Base-by-base conservation (phyloP, 2,797 vertebrate genomes). In the Sebastiscus albofasciatus region DNA sequence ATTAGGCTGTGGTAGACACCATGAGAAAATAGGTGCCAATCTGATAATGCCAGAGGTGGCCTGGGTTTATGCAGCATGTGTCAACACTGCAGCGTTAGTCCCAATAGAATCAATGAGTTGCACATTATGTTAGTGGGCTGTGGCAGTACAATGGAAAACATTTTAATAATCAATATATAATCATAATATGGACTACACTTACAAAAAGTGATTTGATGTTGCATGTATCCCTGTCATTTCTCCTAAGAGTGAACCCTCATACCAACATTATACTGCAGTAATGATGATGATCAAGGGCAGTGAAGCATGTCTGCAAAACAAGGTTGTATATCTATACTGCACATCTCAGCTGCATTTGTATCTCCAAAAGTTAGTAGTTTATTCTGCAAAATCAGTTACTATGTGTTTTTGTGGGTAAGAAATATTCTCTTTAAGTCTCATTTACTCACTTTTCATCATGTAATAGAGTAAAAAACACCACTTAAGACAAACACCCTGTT, bases 21-120 rank as follows among this genome's bases (percentile, higher is more conserved):
- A 16, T 18, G 6, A 36, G 0, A 54, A 66, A 49, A 5, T 10
- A 69, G 61, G 62, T 67, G 75, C 31, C 69, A 85, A 61, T 33
- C 16, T 64, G 54, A 76, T 29, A 79, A 88, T 80, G 70, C 82
- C 79, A 88, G 22, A 84, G 81, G 76, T 77, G 14, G 7, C n/a
- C 27, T 11, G 8, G 26, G 16, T 27, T 59, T 70, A 67, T 69
- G 62, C 12, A 59, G 14, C 39, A 59, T 10, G 49, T 18, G 31
- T 71, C 29, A 67, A 59, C 60, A 52, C 8, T 1, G 1, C 20
- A 34, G 14, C 6, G 14, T 72, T 18, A 46, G 1, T 46, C 42
- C 16, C 16, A 46, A 8, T 46, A 18, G 42, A 46, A 46, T 46
- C 42, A 46, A 46, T 46, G 6, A 18, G 13, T 42, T 0, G 13